Conservation (phyloP, 2,888 invertebrate genomes). For the Lycaena phlaeas region DNA sequence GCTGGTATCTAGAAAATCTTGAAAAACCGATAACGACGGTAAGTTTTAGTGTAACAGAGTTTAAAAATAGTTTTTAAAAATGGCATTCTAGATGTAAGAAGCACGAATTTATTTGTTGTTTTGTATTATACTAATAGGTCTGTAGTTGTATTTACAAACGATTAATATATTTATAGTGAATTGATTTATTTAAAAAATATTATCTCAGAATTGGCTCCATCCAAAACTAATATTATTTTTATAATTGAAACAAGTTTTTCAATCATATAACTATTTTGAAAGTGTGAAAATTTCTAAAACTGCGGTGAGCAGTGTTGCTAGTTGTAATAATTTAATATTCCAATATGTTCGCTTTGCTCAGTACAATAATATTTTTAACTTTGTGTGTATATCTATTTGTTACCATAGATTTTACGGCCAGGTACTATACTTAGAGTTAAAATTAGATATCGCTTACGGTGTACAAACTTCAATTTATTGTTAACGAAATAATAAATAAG, state of each 20-base stretch:
- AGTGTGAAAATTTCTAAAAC: neutral
- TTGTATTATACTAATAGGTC: conserved; percentile 54
- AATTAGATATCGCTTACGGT: conserved; percentile 51
- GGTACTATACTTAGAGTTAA: conserved; percentile 57
- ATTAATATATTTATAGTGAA: conserved; percentile 58
- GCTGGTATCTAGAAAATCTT: conserved; percentile 20
- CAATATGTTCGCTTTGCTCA: conserved; percentile 46
- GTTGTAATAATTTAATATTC: conserved; percentile 17
- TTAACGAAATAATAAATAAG: conserved; percentile 25
- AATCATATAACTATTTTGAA: conserved; percentile 9
- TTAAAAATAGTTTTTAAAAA: conserved; percentile 38
- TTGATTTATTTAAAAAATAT: conserved; percentile 31
- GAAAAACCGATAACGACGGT: conserved; percentile 20
- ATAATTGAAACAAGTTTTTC: conserved; percentile 21
- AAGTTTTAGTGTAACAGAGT: conserved; percentile 30
- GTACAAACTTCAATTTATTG: conserved; percentile 46
- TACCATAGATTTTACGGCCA: conserved; percentile 68
- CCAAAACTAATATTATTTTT: conserved; percentile 32
- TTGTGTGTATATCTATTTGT: conserved; percentile 53
- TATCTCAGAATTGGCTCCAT: conserved; percentile 45
- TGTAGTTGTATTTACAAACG: conserved; percentile 46
- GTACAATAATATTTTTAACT: conserved; percentile 39
- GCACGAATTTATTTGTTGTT: conserved; percentile 73
- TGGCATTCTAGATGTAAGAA: conserved; percentile 61
- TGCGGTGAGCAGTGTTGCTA: conserved; percentile 18